Evolutionary conservation across 2,113 vertebrate species (phyloP), one percentile per base, ranked within the genome.

Genomic region (Limanda limanda): DNA sequence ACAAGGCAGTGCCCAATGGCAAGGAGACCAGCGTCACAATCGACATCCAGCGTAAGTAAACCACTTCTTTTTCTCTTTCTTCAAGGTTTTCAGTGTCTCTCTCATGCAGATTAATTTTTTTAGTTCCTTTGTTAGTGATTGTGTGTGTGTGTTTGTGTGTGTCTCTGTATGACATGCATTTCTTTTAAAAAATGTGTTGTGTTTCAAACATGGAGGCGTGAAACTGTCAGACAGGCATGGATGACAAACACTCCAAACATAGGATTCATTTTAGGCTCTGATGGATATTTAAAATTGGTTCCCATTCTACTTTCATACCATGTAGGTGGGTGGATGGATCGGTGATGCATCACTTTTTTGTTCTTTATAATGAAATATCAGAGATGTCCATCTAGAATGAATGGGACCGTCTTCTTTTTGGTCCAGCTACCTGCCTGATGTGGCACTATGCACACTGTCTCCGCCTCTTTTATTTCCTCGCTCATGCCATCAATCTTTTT

Each of bases 11-110:
- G 59, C 97, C 98, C 15, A 94, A 94, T 0, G 98, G 98, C 64
- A 99, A 98, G 86, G 97, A 99, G 93, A 97, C 97, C 3, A 96
- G 96, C 0, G 96, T 99, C 92, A 99, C 96, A 31, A 97, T 99
- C 0, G 97, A 99, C 88, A 97, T 99, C 90, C 98, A 99, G 67
- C 98, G 98, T 99, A 93, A 98, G 98, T 94, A 48, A 5, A 21
- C 25, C 24, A 21, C 17, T 74, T 65, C 31, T 62, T 45, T 23
- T 15, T 37, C 1, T 66, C 1, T 66, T 5, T 72, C 1, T 20
- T 20, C 21, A 5, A 11, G 51, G 14, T 12, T 54, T 12, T 54
- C 12, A 4, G 20, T 54, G 51, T 54, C 3, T 51, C 17, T 51
- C 8, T 51, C 15, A 17, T 47, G 45, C 3, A 17, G 5, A 4